These are phyloP conservation scores for Ambastaia sidthimunki DNA, from an alignment of 2,797 vertebrate genomes.

Conservation along the genomic window DNA sequence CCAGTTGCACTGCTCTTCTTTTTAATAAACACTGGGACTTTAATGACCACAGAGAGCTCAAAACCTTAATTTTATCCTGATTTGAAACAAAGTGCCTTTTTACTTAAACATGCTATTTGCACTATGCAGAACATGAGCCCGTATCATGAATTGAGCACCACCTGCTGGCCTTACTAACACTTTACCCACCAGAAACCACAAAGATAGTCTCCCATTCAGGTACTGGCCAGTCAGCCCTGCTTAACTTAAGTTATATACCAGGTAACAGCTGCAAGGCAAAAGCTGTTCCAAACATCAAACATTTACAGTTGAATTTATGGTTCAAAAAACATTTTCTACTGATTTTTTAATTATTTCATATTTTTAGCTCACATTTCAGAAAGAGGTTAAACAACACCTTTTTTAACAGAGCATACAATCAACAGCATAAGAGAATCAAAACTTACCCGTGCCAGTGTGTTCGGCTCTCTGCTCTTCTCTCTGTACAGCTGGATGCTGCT, in stretches of 20 bases:
- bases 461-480: slow-evolving; percentile 76
- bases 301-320: background rate
- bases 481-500: slow-evolving; percentile 76
- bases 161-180: background rate
- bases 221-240: background rate
- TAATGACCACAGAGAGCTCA: no score
- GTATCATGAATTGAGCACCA: background rate
- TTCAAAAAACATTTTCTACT: no score
- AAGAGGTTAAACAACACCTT: background rate
- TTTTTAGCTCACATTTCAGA: background rate
- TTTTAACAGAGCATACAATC: background rate
- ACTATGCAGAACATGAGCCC: background rate
- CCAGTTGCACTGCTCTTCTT: no score
- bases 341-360: background rate
- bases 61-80: no score
- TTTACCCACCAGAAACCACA: background rate
- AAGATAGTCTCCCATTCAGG: background rate
- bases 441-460: slow-evolving; percentile 77
- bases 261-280: background rate
- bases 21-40: no score
- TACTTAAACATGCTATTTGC: background rate
- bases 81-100: background rate
- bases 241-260: background rate
- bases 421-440: background rate
- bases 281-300: background rate